Base-by-base conservation (phyloP, 2,888 invertebrate species). In the Hypomecis atomaria region DNA sequence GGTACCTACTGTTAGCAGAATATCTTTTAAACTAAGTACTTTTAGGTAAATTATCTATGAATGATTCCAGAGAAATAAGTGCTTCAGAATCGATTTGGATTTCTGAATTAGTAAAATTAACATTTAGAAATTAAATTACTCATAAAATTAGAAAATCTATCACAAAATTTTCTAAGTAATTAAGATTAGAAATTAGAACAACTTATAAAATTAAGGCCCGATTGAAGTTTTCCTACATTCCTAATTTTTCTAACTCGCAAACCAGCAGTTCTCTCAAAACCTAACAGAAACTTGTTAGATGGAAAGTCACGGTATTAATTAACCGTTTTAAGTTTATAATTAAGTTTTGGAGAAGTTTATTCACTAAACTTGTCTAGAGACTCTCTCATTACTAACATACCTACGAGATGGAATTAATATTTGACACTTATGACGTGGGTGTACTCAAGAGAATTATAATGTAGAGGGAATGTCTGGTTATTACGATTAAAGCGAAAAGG, bases 251-350 rank as follows among this genome's bases (percentile, higher is more conserved):
- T 34, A 23, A 23, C 8, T 47, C 5, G 7, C 0, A 34, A 34
- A 8, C 10, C 9, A 37, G 34, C 34, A 50, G 10, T 50, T 59
- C 43, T 2, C 40, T 36, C 33, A 10, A 60, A 48, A 34, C 34
- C 36, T 48, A 6, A 54, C 40, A 8, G 34, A 52, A 62, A 37
- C 34, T 34, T 8, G 38, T 7, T 36, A 33, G 49, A 42, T 45
- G 38, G 57, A 62, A 57, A 57, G 45, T 62, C 57, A 53, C 57
- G 34, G 38, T 53, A 62, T 62, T 62, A 62, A 59, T 63, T 59
- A 49, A 63, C 48, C 37, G 43, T 11, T 44, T 49, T 40, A 44
- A 54, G 40, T 59, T 59, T 63, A 43, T 55, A 54, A 55, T 59
- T 59, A 63, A 59, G 54, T 58, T 59, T 43, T 47, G 13, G 58